These are phyloP conservation scores for Drosophila mulleri DNA, from an alignment of 2,888 invertebrate species.

Conservation along the genomic window DNA sequence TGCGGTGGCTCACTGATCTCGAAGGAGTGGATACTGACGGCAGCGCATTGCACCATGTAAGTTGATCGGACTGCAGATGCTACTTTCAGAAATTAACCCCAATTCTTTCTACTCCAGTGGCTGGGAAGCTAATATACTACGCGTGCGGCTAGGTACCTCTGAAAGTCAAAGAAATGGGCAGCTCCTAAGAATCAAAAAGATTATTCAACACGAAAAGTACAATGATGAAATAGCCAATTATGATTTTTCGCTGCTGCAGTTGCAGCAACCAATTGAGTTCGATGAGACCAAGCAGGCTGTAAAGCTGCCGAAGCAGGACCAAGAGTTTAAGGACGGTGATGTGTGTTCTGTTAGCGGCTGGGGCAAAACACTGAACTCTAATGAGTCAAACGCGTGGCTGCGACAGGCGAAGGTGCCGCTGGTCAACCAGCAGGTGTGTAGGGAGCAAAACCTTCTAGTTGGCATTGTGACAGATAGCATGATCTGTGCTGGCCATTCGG, in stretches of 20 bases:
- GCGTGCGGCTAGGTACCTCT: no score
- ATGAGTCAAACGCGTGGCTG: conserved; percentile 80
- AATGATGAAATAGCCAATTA: conserved; percentile 86
- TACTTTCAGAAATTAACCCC: no score
- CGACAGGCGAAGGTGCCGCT: conserved; percentile 87
- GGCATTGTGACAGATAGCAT: conserved; percentile 86
- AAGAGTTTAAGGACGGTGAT: conserved; percentile 80
- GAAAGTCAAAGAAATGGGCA: no score
- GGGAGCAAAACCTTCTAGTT: conserved; percentile 83
- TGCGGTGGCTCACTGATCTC: neutral
- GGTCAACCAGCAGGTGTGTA: conserved; percentile 86
- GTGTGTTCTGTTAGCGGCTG: conserved; percentile 83
- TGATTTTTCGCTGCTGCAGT: conserved; percentile 87
- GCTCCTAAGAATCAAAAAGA: conserved; percentile 83
- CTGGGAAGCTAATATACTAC: rapidly evolving
- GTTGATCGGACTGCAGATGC: no score
- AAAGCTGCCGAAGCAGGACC: conserved; percentile 83
- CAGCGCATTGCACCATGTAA: neutral
- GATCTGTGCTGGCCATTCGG: conserved; percentile 87
- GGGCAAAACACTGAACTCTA: conserved; percentile 82
- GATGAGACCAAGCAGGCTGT: conserved; percentile 85
- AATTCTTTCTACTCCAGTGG: no score
- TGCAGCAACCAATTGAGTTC: conserved; percentile 86
- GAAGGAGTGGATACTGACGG: neutral
- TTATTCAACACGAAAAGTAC: conserved; percentile 86